Base-by-base conservation (phyloP, 2,797 vertebrate genomes). In the Tokudaia tokunoshimensis region DNA sequence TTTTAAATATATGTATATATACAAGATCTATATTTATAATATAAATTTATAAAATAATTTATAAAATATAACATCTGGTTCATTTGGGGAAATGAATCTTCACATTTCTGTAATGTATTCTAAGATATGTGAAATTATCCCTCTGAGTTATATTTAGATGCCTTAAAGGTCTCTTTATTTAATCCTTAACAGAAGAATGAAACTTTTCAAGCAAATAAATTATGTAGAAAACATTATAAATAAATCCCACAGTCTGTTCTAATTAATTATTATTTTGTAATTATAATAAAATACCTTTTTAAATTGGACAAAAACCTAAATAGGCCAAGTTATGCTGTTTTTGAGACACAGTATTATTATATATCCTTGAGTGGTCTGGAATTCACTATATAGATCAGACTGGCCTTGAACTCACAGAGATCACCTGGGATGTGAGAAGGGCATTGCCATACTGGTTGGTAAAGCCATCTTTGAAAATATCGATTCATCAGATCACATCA, bases 211-310 rank as follows among this genome's bases (percentile, higher is more conserved):
- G 96, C 0, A 72, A 88, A 95, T 96, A 91, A 94, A 93, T 24
- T 83, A n/a, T 61, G 19, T 95, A 63, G 41, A 11, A 95, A 92
- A 70, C 91, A 65, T 52, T 82, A 67, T 90, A 85, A 92, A 79
- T 94, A 86, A 24, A 29, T 97, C 89, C 70, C 61, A 76, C 44
- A 94, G 20, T 26, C 5, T 91, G 70, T 22, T 70, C 94, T 82
- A 13, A 96, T 96, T 96, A 96, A 82, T 94, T 24, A 41, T 63
- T 17, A 95, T 2, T 96, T 97, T 98, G 81, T 94, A 94, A 92
- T 80, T 94, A 96, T 14, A 94, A 31, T 63, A n/a, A 96, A 94
- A 94, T 67, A 29, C 26, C 13, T 26, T 61, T 85, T 83, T 14
- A 61, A 97, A 78, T n/a, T 24, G n/a, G 31, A 47, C 6, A 97